Conservation (phyloP, 2,888 invertebrate species). For the Sympetrum striolatum region DNA sequence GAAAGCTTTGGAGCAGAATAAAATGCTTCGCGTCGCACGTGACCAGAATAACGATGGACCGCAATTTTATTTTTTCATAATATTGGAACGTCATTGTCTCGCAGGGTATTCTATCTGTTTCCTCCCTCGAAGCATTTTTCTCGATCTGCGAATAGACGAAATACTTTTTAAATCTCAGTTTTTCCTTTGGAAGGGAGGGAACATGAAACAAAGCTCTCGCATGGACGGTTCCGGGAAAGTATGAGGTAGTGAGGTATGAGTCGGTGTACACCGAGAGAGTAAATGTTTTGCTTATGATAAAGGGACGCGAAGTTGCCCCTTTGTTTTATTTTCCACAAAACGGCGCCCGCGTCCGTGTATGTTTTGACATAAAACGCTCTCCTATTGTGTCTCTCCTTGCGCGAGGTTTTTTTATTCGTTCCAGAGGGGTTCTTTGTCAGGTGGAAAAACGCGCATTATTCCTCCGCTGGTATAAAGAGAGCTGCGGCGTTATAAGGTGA, state of each 20-base stretch:
- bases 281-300: background rate
- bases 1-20: background rate
- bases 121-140: background rate
- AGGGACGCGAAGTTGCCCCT: background rate
- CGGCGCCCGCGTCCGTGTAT: background rate
- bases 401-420: background rate
- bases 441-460: background rate
- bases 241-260: too few relatives aligned
- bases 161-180: background rate
- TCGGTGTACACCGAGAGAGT: background rate
- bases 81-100: background rate
- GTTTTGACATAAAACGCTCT: background rate
- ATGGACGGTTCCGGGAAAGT: background rate
- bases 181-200: background rate
- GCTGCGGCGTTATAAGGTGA: background rate
- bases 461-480: background rate
- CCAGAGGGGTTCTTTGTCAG: background rate
- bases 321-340: background rate
- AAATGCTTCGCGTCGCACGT: background rate
- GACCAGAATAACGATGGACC: background rate
- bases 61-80: background rate
- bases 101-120: background rate
- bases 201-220: background rate
- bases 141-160: background rate
- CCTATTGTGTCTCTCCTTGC: background rate